Conservation (phyloP, 2,797 vertebrate genomes). For the Sebastes alutus region DNA sequence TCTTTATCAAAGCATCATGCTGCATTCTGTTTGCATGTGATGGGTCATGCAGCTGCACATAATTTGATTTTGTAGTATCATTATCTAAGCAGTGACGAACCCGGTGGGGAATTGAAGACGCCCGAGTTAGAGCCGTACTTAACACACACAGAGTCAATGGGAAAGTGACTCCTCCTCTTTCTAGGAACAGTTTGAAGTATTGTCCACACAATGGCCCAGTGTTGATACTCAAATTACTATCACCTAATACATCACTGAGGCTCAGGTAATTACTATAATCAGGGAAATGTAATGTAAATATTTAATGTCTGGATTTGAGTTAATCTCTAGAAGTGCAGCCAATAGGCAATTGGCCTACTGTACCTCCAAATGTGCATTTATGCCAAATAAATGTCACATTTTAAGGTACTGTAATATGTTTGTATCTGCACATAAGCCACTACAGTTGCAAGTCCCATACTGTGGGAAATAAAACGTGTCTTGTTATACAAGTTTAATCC, state of each 20-base stretch:
- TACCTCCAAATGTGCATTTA: background rate
- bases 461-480: conserved; percentile 31
- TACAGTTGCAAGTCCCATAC: conserved; percentile 1
- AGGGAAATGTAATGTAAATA: conserved; percentile 37
- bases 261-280: conserved; percentile 28
- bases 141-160: background rate
- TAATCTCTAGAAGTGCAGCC: conserved; percentile 10
- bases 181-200: conserved; percentile 22
- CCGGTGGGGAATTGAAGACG: background rate
- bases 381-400: background rate
- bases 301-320: conserved; percentile 24
- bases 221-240: conserved; percentile 19
- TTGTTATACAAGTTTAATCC: conserved; percentile 45
- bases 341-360: background rate
- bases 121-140: background rate
- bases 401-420: background rate
- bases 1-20: conserved; percentile 39
- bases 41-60: conserved; percentile 35
- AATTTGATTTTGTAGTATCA: conserved; percentile 53
- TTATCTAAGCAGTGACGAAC: conserved; percentile 30
- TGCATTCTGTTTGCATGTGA: conserved; percentile 48
- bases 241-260: conserved; percentile 21
- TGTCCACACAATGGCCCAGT: background rate
- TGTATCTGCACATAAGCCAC: background rate
- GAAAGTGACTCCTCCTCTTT: conserved; percentile 13